phyloP scores from a whole-genome alignment of 2,888 invertebrate genomes.

The Melanostoma scalare region DNA sequence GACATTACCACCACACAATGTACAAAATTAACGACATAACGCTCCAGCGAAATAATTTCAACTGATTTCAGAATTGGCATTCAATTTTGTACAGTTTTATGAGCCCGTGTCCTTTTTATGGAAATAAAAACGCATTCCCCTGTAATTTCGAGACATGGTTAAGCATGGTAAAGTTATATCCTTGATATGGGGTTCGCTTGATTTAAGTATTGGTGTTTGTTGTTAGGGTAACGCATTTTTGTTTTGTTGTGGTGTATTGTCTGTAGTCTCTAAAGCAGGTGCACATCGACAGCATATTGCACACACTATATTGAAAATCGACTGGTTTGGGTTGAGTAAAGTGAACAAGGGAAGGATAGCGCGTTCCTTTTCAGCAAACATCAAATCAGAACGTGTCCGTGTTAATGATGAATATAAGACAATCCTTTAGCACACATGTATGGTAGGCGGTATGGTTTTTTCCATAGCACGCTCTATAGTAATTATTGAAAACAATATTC shows the following conservation, averaged over 20 bases:
- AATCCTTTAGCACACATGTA: too few relatives aligned
- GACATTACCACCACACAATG: neutral
- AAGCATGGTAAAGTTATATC: conserved; percentile 36
- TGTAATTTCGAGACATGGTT: conserved; percentile 15
- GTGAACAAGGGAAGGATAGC: too few relatives aligned
- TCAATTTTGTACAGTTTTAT: conserved; percentile 30
- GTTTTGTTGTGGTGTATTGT: conserved; percentile 47
- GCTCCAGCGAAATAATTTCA: conserved; percentile 19
- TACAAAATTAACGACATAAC: conserved; percentile 22
- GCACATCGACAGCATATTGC: conserved; percentile 1
- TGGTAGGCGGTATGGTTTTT: too few relatives aligned
- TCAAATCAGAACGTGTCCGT: too few relatives aligned
- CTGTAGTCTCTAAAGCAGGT: conserved; percentile 22
- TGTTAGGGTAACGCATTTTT: conserved; percentile 44
- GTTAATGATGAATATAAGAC: too few relatives aligned
- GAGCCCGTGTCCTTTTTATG: conserved; percentile 11
- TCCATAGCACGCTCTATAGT: too few relatives aligned
- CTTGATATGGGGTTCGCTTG: conserved; percentile 17
- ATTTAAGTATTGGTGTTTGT: conserved; percentile 52
- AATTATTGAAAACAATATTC: too few relatives aligned
- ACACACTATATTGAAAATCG: neutral
- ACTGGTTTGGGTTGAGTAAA: too few relatives aligned
- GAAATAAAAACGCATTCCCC: neutral
- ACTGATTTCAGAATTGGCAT: conserved; percentile 35
- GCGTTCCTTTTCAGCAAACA: too few relatives aligned